Conservation (phyloP, 2,113 vertebrate genomes). For the Zosterops japonicus region DNA sequence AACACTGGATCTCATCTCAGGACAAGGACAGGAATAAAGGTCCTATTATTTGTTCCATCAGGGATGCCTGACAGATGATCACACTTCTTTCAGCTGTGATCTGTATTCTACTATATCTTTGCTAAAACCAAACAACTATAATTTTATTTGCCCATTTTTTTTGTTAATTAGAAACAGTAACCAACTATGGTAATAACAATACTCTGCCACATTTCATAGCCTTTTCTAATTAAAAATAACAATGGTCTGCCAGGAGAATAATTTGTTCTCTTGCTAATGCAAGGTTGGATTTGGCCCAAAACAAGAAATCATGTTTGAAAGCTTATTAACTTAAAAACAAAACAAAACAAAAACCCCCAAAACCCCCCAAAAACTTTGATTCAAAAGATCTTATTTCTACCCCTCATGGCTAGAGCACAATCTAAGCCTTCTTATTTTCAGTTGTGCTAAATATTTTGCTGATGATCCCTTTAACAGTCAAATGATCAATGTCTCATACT, state of each 20-base stretch:
- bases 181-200: neutral
- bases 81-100: neutral
- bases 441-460: neutral
- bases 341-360: neutral
- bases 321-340: neutral
- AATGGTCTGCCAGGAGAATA: neutral
- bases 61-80: neutral
- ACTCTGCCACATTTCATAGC: neutral
- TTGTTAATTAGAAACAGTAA: neutral
- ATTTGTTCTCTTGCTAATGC: neutral
- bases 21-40: neutral
- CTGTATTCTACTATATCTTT: neutral
- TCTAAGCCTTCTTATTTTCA: neutral
- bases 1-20: neutral
- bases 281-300: neutral
- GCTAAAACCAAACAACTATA: neutral
- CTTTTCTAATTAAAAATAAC: neutral
- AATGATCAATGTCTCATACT: neutral
- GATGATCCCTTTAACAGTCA: neutral
- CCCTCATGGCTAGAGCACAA: neutral
- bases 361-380: neutral
- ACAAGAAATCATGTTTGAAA: neutral
- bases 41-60: neutral
- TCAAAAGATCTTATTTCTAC: neutral
- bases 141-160: neutral